Evolutionary conservation across 1,140 invertebrate genomes (phyloP), one percentile per base, ranked within the genome.

Genomic region (Brachystomella parvula): DNA sequence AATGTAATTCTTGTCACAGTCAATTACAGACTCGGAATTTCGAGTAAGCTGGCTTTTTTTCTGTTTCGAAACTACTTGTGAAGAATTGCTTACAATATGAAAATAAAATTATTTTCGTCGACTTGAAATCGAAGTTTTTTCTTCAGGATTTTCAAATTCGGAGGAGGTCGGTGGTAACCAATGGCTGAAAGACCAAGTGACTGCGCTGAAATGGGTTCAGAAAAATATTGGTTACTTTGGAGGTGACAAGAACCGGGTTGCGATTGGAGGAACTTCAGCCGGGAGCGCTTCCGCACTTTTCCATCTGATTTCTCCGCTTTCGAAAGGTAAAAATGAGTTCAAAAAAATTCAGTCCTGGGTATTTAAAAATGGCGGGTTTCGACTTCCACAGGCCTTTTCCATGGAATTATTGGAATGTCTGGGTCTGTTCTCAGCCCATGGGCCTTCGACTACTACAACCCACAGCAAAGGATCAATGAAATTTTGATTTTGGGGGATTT

Each of bases 151-250:
- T n/a, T n/a, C n/a, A n/a, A n/a, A n/a, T n/a, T n/a, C n/a, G 9
- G 49, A 24, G 15, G 6, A 15, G 12, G 9, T 15, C 6, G 49
- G 15, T 9, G 76, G 77, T 2, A 79, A 79, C 61, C 75, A 76
- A 60, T 78, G 76, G 0, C 70, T 76, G 15, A 72, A 75, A 30
- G 78, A 79, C 53, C 68, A 77, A 56, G 31, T 77, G 1, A 65
- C 75, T 9, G 75, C 78, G 19, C 65, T 79, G 2, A 71, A 71
- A 39, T 79, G 77, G 77, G 70, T 78, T 1, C 64, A 75, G 21
- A 64, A 70, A 9, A 69, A 66, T 28, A 75, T 77, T 30, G 73
- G 75, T 29, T 71, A 74, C 61, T 79, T 79, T 71, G 78, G 78
- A 15, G 78, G 78, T n/a, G 72, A 77, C 58, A 73, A 75, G 1